Evolutionary conservation across 1,140 invertebrate genomes (phyloP).

Genomic region (Calliphora vicina): DNA sequence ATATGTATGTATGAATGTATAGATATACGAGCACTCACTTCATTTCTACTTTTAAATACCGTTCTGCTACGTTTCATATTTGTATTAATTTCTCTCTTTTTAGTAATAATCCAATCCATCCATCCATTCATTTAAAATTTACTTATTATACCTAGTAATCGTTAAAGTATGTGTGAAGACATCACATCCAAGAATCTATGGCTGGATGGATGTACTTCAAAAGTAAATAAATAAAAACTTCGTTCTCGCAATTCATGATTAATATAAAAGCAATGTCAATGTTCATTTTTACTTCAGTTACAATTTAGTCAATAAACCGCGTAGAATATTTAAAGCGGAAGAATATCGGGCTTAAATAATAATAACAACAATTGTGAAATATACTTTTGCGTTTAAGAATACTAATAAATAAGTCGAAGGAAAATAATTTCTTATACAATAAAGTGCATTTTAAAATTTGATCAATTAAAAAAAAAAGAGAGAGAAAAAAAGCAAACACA

Average conservation of each 20-base stretch:
- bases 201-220: no score
- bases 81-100: no score
- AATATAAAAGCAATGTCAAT: neutral
- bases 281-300: neutral
- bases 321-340: neutral
- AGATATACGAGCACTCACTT: no score
- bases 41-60: no score
- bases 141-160: no score
- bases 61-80: no score
- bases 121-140: no score
- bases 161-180: no score
- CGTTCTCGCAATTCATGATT: neutral
- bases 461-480: neutral
- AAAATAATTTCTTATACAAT: neutral
- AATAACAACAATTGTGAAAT: neutral
- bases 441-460: neutral
- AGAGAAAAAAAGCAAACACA: neutral
- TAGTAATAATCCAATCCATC: no score
- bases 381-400: neutral
- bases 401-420: neutral
- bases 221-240: neutral
- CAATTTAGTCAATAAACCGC: neutral
- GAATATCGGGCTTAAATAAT: neutral
- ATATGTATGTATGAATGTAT: no score
- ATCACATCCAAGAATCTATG: no score